Base-by-base conservation (phyloP, 2,113 vertebrate species). In the Pipa parva region DNA sequence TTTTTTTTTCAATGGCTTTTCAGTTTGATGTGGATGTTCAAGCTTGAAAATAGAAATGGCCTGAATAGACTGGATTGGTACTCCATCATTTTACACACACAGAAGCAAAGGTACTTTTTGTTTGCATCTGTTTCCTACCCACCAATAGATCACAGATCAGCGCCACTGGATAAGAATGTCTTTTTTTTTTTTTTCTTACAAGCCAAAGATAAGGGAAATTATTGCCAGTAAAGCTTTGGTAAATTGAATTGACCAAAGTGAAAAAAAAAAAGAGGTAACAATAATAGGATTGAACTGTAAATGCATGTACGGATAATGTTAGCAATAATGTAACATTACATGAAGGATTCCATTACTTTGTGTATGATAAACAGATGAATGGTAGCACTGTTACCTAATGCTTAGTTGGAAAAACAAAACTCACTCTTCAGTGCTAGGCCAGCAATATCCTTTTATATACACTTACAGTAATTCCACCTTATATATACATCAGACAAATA, bases 21-120 rank as follows among this genome's bases (percentile, higher is more conserved):
- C 33, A 69, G 21, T 71, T 76, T 67, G 71, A 54, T 76, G 29
- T 31, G 29, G 29, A 31, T 31, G 29, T 10, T 31, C n/a, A n/a
- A n/a, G n/a, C n/a, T 73, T 31, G 10, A 5, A 6, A 31, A 6
- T 31, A 31, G 10, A 5, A 6, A 5, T 31, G 29, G 5, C 10
- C n/a, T 42, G 1, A n/a, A 18, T 7, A 42, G 39, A 42, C 39
- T 15, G 15, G n/a, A 15, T 15, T 42, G 15, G 5, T n/a, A 15
- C n/a, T n/a, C 11, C 13, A 12, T n/a, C 17, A 13, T 42, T 42
- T 42, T 42, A 42, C 39, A 5, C 13, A 5, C 13, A 39, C 5
- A 39, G 3, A 42, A n/a, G 39, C 5, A n/a, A 42, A 11, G 5
- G 7, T 18, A 15, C 15, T 42, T 42, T 42, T 42, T 42, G 3